Evolutionary conservation across 2,888 invertebrate genomes (phyloP), one percentile per base, ranked within the genome.

Genomic region (Merodon equestris): DNA sequence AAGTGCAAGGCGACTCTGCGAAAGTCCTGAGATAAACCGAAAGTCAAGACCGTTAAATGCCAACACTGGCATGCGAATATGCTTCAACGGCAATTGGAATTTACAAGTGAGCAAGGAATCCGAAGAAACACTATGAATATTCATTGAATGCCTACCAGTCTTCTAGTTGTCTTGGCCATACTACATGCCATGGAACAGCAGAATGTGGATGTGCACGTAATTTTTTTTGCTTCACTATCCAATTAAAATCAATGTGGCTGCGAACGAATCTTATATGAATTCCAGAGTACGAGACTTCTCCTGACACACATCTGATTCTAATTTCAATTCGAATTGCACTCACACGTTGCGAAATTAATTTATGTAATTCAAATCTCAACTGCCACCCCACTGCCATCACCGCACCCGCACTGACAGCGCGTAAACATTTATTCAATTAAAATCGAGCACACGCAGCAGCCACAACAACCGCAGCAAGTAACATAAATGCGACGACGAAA

Each of bases 401-500:
- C 40, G 17, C 53, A 38, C 38, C 47, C 53, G 36, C 7, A 40
- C 13, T 34, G n/a, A 1, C 40, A 17, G 40, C 27, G 53, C 27
- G 57, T 53, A 66, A 61, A 61, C 51, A 77, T 73, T 77, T 73
- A 63, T 73, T 77, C 73, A 73, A 73, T 77, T 77, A 73, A 72
- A 72, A 51, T 27, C 27, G 27, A 27, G 42, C 56, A 48, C 67
- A 74, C 74, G 68, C 68, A 61, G 36, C 61, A 56, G 2, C 15
- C 27, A 40, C 18, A 14, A 12, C 13, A 4, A 7, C 7, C 27
- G 50, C 9, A 27, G 9, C 27, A 5, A 48, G 14, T 9, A 13
- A 13, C 51, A 48, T 40, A n/a, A 4, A 13, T 12, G 18, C 19
- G 18, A 18, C 50, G 58, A 7, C 47, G 38, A 5, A 13, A 40